phyloP scores from a whole-genome alignment of 2,797 vertebrate genomes.

The Spheniscus humboldti region DNA sequence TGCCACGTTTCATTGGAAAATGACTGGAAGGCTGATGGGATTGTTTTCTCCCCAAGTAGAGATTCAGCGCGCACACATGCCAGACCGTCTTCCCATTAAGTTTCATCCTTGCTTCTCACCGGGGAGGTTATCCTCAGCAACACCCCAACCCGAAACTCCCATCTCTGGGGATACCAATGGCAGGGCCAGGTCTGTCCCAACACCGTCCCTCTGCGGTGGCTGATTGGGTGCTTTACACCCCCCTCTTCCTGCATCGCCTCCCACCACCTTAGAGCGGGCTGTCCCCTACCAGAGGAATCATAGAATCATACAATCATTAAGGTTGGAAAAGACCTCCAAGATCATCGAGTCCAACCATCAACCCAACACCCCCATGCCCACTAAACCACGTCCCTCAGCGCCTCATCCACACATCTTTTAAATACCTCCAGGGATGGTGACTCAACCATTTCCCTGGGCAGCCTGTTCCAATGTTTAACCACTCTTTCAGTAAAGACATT shows the following conservation, averaged over 20 bases:
- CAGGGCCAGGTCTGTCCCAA: neutral
- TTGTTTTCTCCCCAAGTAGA: neutral
- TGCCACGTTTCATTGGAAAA: neutral
- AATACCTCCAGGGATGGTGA: no score
- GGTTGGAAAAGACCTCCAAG: no score
- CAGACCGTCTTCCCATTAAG: neutral
- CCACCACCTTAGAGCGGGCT: accelerated
- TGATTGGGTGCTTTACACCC: neutral
- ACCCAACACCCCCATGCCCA: no score
- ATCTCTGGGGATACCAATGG: neutral
- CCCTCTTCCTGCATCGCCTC: neutral
- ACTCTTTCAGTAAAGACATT: no score
- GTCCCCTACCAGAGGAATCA: neutral
- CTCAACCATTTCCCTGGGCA: no score
- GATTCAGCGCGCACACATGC: neutral
- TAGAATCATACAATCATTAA: no score
- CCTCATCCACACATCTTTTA: no score
- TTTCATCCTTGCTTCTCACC: neutral
- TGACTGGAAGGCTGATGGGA: neutral
- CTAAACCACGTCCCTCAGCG: no score
- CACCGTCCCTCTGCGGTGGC: accelerated
- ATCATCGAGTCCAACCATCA: no score
- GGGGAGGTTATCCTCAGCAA: neutral
- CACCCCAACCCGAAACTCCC: neutral
- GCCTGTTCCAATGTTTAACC: no score